Percentiles rank a stretch among this genome's conserved stretches.
These are phyloP conservation scores for Agrypnia vestita DNA, from an alignment of 1,140 invertebrate genomes.

Conservation along the genomic window DNA sequence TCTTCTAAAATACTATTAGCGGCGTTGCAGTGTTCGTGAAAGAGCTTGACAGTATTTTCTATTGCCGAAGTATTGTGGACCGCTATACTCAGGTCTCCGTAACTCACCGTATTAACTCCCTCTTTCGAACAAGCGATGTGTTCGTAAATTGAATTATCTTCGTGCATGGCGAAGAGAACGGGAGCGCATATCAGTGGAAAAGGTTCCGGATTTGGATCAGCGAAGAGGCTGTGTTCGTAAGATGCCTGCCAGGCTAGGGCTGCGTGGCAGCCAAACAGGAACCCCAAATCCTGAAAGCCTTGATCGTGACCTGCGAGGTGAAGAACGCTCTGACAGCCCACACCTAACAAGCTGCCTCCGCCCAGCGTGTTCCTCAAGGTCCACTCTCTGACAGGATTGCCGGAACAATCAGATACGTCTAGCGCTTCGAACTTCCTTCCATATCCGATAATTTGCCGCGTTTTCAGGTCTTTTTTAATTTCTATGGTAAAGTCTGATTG, in stretches of 20 bases:
- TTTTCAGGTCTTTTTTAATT: constrained; percentile 64
- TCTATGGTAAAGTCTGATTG: constrained; percentile 64
- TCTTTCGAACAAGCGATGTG: constrained; percentile 80
- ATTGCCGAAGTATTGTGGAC: constrained; percentile 75
- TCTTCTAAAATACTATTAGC: constrained; percentile 78
- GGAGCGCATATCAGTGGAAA: constrained; percentile 84
- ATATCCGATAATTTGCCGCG: constrained; percentile 63
- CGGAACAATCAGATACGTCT: constrained; percentile 72
- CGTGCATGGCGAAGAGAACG: constrained; percentile 83
- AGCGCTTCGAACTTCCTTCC: constrained; percentile 60
- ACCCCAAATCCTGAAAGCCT: constrained; percentile 79
- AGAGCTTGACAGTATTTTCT: constrained; percentile 77
- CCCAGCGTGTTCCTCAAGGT: constrained; percentile 85
- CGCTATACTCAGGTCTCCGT: constrained; percentile 72
- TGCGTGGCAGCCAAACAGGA: constrained; percentile 88
- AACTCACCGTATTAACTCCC: constrained; percentile 80
- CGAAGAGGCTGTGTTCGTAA: constrained; percentile 73
- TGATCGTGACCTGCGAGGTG: constrained; percentile 82
- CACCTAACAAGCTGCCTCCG: constrained; percentile 84
- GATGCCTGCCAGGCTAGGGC: constrained; percentile 88
- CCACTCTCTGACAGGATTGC: constrained; percentile 85
- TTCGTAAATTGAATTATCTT: constrained; percentile 78
- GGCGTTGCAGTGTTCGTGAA: constrained; percentile 81
- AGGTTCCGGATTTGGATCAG: constrained; percentile 68
- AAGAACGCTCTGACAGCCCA: constrained; percentile 87